Percentiles rank a stretch among this genome's conserved stretches.
These are phyloP conservation scores for Tachina lurida DNA, from an alignment of 2,888 invertebrate species.

Conservation along the genomic window DNA sequence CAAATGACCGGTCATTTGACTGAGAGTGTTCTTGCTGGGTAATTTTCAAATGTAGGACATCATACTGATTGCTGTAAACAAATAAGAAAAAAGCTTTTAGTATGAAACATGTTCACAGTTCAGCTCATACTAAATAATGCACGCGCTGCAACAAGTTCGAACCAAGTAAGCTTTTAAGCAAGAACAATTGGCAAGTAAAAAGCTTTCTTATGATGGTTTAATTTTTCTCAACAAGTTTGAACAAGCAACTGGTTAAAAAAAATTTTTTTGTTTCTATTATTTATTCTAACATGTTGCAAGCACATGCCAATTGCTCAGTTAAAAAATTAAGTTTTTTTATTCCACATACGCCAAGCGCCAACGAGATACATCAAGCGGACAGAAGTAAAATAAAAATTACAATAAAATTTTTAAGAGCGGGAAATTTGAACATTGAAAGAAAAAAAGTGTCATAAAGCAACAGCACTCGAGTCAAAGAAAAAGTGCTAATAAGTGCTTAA, in stretches of 20 bases:
- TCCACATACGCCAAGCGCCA: conserved; percentile 72
- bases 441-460: conserved; percentile 14
- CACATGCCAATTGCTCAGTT: conserved; percentile 62
- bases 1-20: too few relatives aligned
- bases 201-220: conserved; percentile 26
- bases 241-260: conserved; percentile 62
- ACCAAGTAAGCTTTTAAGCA: neutral
- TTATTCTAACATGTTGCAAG: conserved; percentile 71
- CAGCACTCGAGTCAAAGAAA: neutral
- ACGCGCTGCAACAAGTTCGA: conserved; percentile 64
- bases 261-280: conserved; percentile 47
- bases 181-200: conserved; percentile 8
- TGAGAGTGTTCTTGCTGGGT: too few relatives aligned
- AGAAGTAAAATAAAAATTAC: neutral
- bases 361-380: conserved; percentile 67
- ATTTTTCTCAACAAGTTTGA: conserved; percentile 28
- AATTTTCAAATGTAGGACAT: conserved; percentile 42
- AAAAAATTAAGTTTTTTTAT: conserved; percentile 63
- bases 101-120: conserved; percentile 41
- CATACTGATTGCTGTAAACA: conserved; percentile 29
- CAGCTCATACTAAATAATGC: conserved; percentile 66
- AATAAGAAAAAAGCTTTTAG: conserved; percentile 47
- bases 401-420: conserved; percentile 14
- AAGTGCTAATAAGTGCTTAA: neutral
- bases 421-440: neutral